Percentiles rank a stretch among this genome's conserved stretches.
Conservation (phyloP, 2,113 vertebrate species). For the Ptilonorhynchus violaceus region DNA sequence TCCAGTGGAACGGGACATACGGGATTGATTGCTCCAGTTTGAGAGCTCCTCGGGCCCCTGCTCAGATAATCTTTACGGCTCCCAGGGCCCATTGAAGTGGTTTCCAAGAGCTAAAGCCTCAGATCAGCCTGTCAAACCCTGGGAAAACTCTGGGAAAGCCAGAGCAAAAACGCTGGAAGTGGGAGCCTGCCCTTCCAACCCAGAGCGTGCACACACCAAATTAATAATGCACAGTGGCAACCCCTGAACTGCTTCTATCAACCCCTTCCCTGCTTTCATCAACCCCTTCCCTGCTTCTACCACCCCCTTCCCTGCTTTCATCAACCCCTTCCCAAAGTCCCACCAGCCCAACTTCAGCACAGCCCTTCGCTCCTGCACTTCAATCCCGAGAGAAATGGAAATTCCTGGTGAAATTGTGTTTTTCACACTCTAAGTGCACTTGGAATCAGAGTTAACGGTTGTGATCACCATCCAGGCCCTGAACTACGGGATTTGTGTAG, state of each 20-base stretch:
- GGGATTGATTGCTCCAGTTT: constrained; percentile 14
- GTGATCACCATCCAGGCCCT: background rate
- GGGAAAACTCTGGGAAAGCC: background rate
- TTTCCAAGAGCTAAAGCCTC: constrained; percentile 39
- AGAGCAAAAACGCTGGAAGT: background rate
- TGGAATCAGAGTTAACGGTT: fast-evolving
- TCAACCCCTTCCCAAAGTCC: background rate
- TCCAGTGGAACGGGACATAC: background rate
- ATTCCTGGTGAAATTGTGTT: fast-evolving
- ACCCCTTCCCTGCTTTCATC: background rate
- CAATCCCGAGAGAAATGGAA: background rate
- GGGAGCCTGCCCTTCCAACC: background rate
- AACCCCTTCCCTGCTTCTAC: no score
- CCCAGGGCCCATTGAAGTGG: constrained; percentile 9
- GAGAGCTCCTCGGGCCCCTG: background rate
- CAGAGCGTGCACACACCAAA: background rate
- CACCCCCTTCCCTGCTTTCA: no score
- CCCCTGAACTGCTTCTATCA: background rate
- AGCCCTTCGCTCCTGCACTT: background rate
- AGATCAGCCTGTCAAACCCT: constrained; percentile 11
- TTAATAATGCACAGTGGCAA: fast-evolving
- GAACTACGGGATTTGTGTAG: background rate
- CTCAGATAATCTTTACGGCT: background rate
- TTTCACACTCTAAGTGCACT: background rate
- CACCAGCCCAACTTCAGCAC: background rate